These are phyloP conservation scores for Odontesthes bonariensis DNA, from an alignment of 2,113 vertebrate genomes.

Conservation along the genomic window DNA sequence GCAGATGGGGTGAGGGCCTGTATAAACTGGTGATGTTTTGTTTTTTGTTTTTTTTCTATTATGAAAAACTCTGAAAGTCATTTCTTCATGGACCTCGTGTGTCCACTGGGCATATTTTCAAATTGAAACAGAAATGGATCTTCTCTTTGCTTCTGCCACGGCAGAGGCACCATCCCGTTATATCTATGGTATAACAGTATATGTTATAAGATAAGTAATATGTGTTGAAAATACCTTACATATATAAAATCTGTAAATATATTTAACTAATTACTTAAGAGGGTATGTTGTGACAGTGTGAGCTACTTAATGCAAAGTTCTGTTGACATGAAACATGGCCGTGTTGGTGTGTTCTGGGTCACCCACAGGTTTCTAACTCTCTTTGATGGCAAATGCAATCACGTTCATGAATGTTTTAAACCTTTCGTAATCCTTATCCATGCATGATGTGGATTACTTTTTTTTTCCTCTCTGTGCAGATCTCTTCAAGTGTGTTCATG, in stretches of 20 bases:
- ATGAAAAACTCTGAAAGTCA: slow-evolving; percentile 5
- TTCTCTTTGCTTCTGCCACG: neutral
- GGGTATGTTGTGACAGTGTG: neutral
- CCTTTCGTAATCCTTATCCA: slow-evolving; percentile 18
- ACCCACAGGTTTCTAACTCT: slow-evolving; percentile 9
- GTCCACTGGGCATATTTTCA: fast-evolving
- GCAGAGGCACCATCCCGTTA: neutral
- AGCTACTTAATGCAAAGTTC: neutral
- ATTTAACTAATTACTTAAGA: neutral
- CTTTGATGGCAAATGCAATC: neutral
- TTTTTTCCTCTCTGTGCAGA: neutral
- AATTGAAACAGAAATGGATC: neutral
- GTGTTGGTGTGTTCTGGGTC: neutral
- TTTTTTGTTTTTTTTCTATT: too few species aligned
- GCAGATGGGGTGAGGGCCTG: neutral
- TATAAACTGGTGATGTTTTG: too few species aligned
- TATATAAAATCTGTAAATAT: neutral
- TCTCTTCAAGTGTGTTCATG: neutral
- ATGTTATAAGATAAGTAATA: too few species aligned
- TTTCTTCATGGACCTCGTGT: neutral
- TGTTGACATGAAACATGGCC: neutral
- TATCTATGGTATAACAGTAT: too few species aligned
- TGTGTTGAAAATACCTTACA: neutral
- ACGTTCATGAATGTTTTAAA: too few species aligned
- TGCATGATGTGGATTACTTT: slow-evolving; percentile 17